phyloP scores from a whole-genome alignment of 2,888 invertebrate genomes.

The Epinotia nisella region DNA sequence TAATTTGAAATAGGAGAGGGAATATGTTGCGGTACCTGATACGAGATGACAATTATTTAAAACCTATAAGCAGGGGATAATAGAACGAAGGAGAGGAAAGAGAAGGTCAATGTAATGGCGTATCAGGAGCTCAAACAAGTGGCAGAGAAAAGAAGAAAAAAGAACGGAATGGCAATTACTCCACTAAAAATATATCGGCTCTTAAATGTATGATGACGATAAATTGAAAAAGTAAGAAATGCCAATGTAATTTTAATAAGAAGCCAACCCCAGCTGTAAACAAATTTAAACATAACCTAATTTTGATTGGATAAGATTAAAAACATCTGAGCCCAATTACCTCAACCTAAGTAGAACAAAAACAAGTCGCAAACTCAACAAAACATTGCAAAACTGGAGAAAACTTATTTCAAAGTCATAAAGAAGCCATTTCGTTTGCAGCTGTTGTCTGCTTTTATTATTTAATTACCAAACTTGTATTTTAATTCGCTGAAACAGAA shows the following conservation, averaged over 20 bases:
- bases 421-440: conserved; percentile 11
- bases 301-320: conserved; percentile 21
- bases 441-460: conserved; percentile 19
- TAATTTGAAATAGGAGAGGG: too few species aligned
- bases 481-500: conserved; percentile 11
- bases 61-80: too few species aligned
- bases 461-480: conserved; percentile 17
- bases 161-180: too few species aligned
- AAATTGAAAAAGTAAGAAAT: too few species aligned
- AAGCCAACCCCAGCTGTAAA: not conserved
- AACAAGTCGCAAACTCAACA: conserved; percentile 12
- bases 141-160: too few species aligned
- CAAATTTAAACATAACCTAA: conserved; percentile 8
- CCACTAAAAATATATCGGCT: too few species aligned
- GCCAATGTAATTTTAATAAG: not conserved
- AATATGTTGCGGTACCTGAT: too few species aligned
- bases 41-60: too few species aligned
- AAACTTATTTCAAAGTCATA: conserved; percentile 11
- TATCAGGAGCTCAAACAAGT: too few species aligned
- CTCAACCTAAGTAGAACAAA: not conserved
- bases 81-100: too few species aligned
- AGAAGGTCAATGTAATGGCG: too few species aligned
- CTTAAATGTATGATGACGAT: too few species aligned
- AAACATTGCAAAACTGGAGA: conserved; percentile 8
- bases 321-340: conserved; percentile 3